These are phyloP conservation scores for Diceros bicornis DNA, from an alignment of 2,797 vertebrate species.

Conservation along the genomic window DNA sequence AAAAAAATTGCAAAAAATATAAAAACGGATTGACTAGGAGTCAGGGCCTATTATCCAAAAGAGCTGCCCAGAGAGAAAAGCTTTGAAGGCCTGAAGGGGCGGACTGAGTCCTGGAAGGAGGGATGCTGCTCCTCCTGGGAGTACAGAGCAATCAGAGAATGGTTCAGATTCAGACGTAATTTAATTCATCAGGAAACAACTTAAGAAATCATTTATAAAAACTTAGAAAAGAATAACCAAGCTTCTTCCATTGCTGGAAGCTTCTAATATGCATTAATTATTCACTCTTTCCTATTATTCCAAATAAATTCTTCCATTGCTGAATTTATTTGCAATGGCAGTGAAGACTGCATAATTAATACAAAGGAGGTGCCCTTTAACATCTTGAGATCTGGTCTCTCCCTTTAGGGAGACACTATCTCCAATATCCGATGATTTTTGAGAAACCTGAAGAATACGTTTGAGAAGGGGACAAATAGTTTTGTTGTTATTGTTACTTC, in stretches of 20 bases:
- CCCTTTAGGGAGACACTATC: no score
- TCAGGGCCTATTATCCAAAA: not conserved
- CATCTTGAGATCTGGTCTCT: not conserved
- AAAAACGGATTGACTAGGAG: not conserved
- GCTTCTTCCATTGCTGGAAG: not conserved
- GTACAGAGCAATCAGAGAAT: not conserved
- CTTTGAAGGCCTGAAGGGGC: not conserved
- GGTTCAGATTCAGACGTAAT: not conserved
- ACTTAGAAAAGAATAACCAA: not conserved
- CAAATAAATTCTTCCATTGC: not conserved
- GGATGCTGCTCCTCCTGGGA: not conserved
- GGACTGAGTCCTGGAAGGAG: not conserved
- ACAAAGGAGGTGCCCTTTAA: not conserved
- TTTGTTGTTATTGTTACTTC: not conserved
- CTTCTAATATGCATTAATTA: not conserved
- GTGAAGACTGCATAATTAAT: not conserved
- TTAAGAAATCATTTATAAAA: not conserved
- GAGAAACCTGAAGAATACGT: not conserved
- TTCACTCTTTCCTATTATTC: not conserved
- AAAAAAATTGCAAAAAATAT: not conserved
- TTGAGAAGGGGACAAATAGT: not conserved
- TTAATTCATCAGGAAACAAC: not conserved
- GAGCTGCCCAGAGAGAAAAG: not conserved
- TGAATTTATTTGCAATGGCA: not conserved
- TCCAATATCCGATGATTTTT: not conserved